These are phyloP conservation scores for Helicoverpa zea DNA, from an alignment of 1,140 invertebrate genomes.

Conservation along the genomic window DNA sequence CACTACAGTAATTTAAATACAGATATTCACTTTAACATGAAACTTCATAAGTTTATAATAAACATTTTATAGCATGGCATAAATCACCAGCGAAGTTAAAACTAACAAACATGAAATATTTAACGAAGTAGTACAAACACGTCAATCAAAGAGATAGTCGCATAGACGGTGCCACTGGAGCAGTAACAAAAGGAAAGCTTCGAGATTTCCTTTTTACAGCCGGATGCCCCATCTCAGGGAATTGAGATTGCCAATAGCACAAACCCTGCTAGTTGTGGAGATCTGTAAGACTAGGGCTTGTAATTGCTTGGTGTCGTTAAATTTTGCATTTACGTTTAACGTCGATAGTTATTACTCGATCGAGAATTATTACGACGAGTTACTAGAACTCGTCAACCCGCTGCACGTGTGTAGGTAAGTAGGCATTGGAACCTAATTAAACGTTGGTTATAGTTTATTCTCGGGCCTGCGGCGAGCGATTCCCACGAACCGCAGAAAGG, in stretches of 20 bases:
- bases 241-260: conserved; percentile 43
- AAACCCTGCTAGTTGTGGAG: conserved; percentile 35
- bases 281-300: conserved; percentile 39
- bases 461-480: conserved; percentile 53
- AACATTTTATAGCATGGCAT: background rate
- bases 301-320: conserved; percentile 55
- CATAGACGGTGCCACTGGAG: conserved; percentile 55
- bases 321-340: conserved; percentile 49
- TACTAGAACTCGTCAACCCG: conserved; percentile 53
- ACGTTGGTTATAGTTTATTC: conserved; percentile 54
- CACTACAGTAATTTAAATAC: background rate
- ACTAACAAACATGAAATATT: conserved; percentile 25
- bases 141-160: conserved; percentile 68
- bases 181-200: conserved; percentile 63
- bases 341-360: conserved; percentile 54
- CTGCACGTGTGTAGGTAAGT: conserved; percentile 52
- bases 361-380: conserved; percentile 53
- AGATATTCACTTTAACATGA: background rate
- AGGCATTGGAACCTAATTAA: conserved; percentile 55
- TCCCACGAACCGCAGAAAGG: conserved; percentile 56
- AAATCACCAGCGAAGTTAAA: background rate
- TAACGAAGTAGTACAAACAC: conserved; percentile 69
- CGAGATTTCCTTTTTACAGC: conserved; percentile 66
- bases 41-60: background rate
- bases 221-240: conserved; percentile 53